phyloP scores from a whole-genome alignment of 1,140 invertebrate genomes.

The Hypothenemus hampei region DNA sequence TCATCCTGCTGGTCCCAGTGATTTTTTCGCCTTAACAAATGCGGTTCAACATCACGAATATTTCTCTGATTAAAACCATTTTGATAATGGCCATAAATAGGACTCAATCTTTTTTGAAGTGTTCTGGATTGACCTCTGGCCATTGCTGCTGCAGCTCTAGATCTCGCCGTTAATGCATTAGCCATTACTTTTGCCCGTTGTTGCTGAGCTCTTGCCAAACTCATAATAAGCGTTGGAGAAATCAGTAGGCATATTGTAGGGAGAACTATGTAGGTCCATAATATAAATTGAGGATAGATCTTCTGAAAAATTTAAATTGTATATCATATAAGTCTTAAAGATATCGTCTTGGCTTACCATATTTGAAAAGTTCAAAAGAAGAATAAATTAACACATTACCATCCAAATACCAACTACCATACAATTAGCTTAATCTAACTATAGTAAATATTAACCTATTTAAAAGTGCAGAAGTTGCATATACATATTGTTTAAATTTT shows the following conservation, averaged over 20 bases:
- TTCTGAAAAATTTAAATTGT: slow-evolving; percentile 9
- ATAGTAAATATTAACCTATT: too few species aligned
- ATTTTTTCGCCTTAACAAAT: background rate
- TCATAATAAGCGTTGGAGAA: slow-evolving; percentile 6
- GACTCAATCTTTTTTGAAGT: background rate
- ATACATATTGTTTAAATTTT: too few species aligned
- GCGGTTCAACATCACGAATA: background rate
- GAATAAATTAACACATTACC: too few species aligned
- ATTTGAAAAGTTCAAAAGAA: too few species aligned
- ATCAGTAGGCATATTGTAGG: slow-evolving; percentile 12
- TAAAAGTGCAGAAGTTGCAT: too few species aligned
- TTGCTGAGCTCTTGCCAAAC: slow-evolving; percentile 18
- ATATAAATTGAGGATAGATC: slow-evolving; percentile 8
- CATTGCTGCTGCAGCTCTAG: slow-evolving; percentile 2
- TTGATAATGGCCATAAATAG: background rate
- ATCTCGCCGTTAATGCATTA: slow-evolving; percentile 9
- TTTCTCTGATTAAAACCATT: background rate
- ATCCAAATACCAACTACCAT: too few species aligned
- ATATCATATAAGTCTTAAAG: too few species aligned
- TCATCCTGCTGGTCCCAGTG: slow-evolving; percentile 20
- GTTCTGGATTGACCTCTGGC: slow-evolving; percentile 1
- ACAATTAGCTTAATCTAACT: too few species aligned
- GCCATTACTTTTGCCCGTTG: slow-evolving; percentile 7
- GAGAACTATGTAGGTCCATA: slow-evolving; percentile 15
- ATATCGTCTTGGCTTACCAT: too few species aligned